Conservation (phyloP, 2,888 invertebrate species). For the Perdita meconis region DNA sequence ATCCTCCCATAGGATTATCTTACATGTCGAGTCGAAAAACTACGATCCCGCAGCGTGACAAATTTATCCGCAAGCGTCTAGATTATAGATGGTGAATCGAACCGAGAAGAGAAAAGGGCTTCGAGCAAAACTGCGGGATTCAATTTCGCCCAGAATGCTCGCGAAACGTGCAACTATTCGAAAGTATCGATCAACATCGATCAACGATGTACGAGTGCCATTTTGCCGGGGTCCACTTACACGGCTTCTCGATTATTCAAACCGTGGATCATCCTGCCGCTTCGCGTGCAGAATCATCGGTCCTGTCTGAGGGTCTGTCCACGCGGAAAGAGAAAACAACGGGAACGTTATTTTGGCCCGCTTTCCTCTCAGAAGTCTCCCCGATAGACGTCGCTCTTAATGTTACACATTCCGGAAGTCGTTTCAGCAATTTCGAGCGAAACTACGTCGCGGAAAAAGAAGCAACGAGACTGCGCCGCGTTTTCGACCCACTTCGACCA, state of each 20-base stretch:
- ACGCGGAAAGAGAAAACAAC: neutral
- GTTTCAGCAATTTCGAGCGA: neutral
- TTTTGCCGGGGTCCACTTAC: constrained; percentile 20
- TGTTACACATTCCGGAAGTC: neutral
- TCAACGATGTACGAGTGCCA: constrained; percentile 26
- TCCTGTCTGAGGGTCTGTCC: neutral
- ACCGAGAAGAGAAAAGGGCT: constrained; percentile 13
- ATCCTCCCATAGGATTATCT: no score
- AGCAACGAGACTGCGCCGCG: neutral
- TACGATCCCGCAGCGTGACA: neutral
- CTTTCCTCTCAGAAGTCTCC: neutral
- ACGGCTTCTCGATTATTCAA: constrained; percentile 42
- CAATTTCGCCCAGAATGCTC: constrained; percentile 10
- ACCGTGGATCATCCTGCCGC: neutral
- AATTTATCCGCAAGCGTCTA: neutral
- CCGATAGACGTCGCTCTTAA: neutral
- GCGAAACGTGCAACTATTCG: constrained; percentile 28
- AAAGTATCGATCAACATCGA: constrained; percentile 50
- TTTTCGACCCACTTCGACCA: neutral
- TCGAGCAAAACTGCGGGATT: neutral
- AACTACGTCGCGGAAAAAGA: neutral
- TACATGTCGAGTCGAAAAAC: no score
- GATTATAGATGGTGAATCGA: neutral
- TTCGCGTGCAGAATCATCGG: constrained; percentile 5
- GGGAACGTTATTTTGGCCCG: neutral